A percentile compares a stretch with the other conserved stretches of the same genome.
Evolutionary conservation across 2,888 invertebrate species (phyloP).

Genomic region (Lamproptera curius): DNA sequence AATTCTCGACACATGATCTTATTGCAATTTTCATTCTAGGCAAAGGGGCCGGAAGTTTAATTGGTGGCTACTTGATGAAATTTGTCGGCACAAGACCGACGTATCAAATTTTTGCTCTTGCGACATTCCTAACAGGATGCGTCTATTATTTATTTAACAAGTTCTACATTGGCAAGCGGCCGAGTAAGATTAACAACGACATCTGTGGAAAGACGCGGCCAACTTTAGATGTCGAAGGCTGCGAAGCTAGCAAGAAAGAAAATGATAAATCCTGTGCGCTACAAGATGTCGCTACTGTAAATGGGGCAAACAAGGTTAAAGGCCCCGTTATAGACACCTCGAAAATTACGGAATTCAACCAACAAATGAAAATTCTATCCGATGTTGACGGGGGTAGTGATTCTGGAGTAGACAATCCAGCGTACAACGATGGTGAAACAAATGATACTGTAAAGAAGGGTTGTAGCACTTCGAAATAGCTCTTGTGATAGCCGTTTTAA

Average conservation of each 20-base stretch:
- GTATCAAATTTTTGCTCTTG: conserved; percentile 83
- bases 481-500: conserved; percentile 29
- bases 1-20: background rate
- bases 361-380: conserved; percentile 38
- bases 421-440: conserved; percentile 56
- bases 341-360: conserved; percentile 27
- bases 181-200: conserved; percentile 68
- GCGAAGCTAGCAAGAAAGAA: conserved; percentile 40
- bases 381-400: conserved; percentile 70
- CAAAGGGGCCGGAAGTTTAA: conserved; percentile 85
- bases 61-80: conserved; percentile 87
- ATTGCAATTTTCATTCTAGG: conserved; percentile 61
- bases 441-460: conserved; percentile 32
- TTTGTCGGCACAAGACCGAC: conserved; percentile 84
- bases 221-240: conserved; percentile 51
- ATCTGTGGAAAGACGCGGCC: conserved; percentile 77
- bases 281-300: conserved; percentile 49
- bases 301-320: conserved; percentile 30
- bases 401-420: conserved; percentile 68
- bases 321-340: conserved; percentile 29
- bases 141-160: conserved; percentile 84
- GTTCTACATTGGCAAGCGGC: conserved; percentile 79
- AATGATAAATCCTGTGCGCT: conserved; percentile 35
- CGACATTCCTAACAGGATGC: conserved; percentile 80
- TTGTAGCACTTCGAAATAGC: conserved; percentile 36